Percentiles rank a stretch among this genome's conserved stretches.
phyloP scores from a whole-genome alignment of 2,888 invertebrate genomes.

The Trichogramma dendrolimi region DNA sequence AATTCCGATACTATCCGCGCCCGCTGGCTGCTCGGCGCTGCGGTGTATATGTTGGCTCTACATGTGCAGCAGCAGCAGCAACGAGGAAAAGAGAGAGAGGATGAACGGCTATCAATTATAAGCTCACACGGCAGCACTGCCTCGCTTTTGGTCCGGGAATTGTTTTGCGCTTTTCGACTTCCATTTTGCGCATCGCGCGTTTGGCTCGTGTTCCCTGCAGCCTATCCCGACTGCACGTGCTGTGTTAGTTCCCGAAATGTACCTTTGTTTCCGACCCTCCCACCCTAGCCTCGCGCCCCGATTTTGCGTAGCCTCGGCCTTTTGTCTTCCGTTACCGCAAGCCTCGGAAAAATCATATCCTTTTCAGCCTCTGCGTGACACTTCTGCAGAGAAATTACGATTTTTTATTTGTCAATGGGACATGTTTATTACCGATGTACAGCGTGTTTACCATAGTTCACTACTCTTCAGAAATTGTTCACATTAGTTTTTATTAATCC shows the following conservation, averaged over 20 bases:
- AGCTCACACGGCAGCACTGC: slow-evolving; percentile 10
- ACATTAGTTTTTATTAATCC: no score
- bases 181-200: not conserved
- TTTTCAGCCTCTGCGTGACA: slow-evolving; percentile 13
- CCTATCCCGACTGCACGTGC: not conserved
- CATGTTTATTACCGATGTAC: no score
- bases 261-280: not conserved
- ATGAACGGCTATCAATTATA: slow-evolving; percentile 17
- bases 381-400: no score
- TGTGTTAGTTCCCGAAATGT: not conserved
- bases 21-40: not conserved
- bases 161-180: slow-evolving; percentile 8
- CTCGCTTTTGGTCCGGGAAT: slow-evolving; percentile 10
- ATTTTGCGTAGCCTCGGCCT: not conserved
- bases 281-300: not conserved
- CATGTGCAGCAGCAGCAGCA: not conserved
- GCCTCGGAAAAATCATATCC: slow-evolving; percentile 20
- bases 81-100: not conserved
- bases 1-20: slow-evolving; percentile 12
- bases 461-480: no score
- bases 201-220: no score
- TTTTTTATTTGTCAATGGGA: no score
- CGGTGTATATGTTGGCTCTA: not conserved
- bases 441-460: no score
- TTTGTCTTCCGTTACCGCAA: not conserved